Conservation (phyloP, 2,888 invertebrate genomes). For the Mylabris sibirica region DNA sequence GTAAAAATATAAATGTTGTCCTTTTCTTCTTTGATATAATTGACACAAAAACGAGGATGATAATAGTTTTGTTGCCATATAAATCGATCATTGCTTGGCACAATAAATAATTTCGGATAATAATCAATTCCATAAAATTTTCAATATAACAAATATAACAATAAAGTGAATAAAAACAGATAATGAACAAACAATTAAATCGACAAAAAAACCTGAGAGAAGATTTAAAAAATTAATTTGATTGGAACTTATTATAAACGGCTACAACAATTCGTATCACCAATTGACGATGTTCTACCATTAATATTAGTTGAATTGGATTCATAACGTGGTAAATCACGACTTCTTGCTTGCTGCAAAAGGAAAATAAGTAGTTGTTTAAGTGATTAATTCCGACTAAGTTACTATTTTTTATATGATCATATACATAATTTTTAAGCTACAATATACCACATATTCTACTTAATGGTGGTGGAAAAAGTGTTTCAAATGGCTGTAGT, state of each 20-base stretch:
- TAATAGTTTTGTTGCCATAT: background rate
- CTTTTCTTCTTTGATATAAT: background rate
- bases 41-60: background rate
- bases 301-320: conserved; percentile 75
- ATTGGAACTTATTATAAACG: conserved; percentile 48
- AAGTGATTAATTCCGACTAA: too few species aligned
- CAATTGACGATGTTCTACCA: conserved; percentile 74
- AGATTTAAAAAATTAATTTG: conserved; percentile 13
- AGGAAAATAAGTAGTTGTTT: too few species aligned
- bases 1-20: background rate
- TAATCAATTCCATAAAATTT: conserved; percentile 3
- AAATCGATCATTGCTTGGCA: background rate
- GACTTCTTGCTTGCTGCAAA: conserved; percentile 82
- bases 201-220: conserved; percentile 30
- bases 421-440: too few species aligned
- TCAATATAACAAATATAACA: background rate
- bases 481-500: too few species aligned
- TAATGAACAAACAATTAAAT: conserved; percentile 23
- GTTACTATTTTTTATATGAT: too few species aligned
- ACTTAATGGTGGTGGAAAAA: too few species aligned
- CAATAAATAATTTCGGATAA: background rate
- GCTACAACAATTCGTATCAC: conserved; percentile 72
- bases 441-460: too few species aligned
- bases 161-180: conserved; percentile 4
- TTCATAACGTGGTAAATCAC: conserved; percentile 80